phyloP scores from a whole-genome alignment of 2,113 vertebrate species.

The Ondatra zibethicus region DNA sequence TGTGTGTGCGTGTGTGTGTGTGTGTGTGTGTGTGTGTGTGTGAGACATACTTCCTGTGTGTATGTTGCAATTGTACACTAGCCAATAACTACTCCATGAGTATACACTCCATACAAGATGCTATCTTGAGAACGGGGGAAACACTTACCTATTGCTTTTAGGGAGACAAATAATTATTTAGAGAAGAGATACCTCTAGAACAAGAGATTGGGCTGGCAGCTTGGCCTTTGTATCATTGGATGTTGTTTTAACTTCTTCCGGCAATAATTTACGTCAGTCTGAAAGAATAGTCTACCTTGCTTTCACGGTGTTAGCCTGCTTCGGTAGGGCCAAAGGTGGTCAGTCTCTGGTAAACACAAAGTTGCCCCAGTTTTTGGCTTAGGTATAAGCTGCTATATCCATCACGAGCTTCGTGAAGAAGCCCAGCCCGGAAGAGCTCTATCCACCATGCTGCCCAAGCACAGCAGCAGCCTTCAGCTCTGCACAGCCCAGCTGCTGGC shows the following conservation, averaged over 20 bases:
- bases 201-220: neutral
- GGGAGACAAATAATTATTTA: neutral
- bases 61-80: neutral
- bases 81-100: neutral
- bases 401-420: neutral
- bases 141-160: neutral
- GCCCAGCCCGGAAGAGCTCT: accelerated
- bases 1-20: neutral
- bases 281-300: neutral
- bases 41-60: neutral
- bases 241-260: neutral
- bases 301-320: neutral
- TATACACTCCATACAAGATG: accelerated
- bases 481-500: neutral
- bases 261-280: neutral
- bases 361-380: neutral
- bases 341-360: neutral
- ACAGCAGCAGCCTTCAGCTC: no score
- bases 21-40: neutral
- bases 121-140: neutral
- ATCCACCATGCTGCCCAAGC: accelerated
- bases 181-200: neutral
- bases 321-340: accelerated
- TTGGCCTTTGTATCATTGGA: neutral
- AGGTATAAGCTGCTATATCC: neutral